These are phyloP conservation scores for Myotis brandtii DNA, from an alignment of 2,113 vertebrate species.

Conservation along the genomic window DNA sequence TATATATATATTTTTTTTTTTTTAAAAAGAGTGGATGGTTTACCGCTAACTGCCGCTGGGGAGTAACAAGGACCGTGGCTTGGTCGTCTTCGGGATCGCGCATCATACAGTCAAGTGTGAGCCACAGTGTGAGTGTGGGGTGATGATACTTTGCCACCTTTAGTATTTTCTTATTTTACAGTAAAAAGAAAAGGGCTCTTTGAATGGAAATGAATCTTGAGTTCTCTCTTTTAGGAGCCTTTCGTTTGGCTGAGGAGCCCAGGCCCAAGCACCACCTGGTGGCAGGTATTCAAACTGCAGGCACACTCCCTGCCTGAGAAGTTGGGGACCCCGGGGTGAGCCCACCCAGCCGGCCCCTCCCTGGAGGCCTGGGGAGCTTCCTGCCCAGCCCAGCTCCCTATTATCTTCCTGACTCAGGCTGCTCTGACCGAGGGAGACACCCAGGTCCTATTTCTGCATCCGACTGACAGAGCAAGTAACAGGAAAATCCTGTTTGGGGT, in stretches of 20 bases:
- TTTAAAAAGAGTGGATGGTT: no score
- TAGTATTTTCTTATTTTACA: neutral
- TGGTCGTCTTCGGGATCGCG: neutral
- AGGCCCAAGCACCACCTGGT: neutral
- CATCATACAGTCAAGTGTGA: neutral
- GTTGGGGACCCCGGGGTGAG: fast-evolving
- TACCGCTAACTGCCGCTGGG: fast-evolving
- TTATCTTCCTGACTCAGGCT: neutral
- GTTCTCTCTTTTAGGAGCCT: neutral
- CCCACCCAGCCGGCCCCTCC: fast-evolving
- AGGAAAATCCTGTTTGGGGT: neutral
- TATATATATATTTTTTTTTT: no score
- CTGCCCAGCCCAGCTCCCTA: neutral
- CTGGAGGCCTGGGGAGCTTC: neutral
- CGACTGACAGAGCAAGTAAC: neutral
- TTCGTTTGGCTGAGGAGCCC: neutral
- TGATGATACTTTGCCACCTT: neutral
- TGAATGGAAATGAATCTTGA: neutral
- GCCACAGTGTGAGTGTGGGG: neutral
- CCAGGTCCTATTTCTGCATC: neutral
- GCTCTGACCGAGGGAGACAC: neutral
- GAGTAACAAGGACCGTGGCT: neutral
- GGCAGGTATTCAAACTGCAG: neutral
- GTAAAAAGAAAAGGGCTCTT: neutral
- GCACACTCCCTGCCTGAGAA: fast-evolving